A percentile compares a stretch with the other conserved stretches of the same genome.
Evolutionary conservation across 2,113 vertebrate species (phyloP).

Genomic region (Tautogolabrus adspersus): DNA sequence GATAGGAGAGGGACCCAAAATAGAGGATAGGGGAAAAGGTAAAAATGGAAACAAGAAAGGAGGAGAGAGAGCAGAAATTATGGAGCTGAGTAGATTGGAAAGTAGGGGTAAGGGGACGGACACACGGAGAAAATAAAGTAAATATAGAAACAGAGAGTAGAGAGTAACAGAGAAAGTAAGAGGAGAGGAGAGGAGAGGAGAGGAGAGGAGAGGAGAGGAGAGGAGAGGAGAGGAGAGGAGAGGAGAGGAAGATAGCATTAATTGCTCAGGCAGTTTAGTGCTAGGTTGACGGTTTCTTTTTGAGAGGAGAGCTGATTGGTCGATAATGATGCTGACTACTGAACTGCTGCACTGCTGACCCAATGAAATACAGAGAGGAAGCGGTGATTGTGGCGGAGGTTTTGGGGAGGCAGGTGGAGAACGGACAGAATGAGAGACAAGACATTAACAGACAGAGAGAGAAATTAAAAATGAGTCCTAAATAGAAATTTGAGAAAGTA

Average conservation of each 20-base stretch:
- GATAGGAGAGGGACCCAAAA: conserved; percentile 56
- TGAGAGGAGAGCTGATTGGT: conserved; percentile 74
- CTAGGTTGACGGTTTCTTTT: conserved; percentile 79
- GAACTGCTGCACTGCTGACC: conserved; percentile 74
- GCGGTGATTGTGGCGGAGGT: conserved; percentile 31
- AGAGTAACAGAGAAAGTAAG: conserved; percentile 1
- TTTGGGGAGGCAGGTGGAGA: conserved; percentile 23
- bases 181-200: conserved; percentile 1
- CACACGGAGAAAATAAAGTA: conserved; percentile 4
- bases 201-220: conserved; percentile 26
- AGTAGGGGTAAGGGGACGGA: background rate
- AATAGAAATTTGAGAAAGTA: conserved; percentile 22
- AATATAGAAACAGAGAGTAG: conserved; percentile 3
- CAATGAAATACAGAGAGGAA: conserved; percentile 63
- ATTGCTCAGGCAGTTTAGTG: conserved; percentile 73
- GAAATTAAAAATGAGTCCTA: background rate
- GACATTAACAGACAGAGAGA: conserved; percentile 13
- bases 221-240: conserved; percentile 1
- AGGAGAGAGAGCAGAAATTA: conserved; percentile 24
- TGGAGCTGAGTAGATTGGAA: conserved; percentile 18
- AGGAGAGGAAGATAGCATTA: conserved; percentile 63
- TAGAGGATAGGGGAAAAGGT: conserved; percentile 38
- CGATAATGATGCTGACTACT: conserved; percentile 78
- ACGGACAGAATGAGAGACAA: conserved; percentile 38
- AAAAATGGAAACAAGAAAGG: conserved; percentile 34